These are phyloP conservation scores for Lepidurus couesii DNA, from an alignment of 1,140 invertebrate genomes.

Conservation along the genomic window DNA sequence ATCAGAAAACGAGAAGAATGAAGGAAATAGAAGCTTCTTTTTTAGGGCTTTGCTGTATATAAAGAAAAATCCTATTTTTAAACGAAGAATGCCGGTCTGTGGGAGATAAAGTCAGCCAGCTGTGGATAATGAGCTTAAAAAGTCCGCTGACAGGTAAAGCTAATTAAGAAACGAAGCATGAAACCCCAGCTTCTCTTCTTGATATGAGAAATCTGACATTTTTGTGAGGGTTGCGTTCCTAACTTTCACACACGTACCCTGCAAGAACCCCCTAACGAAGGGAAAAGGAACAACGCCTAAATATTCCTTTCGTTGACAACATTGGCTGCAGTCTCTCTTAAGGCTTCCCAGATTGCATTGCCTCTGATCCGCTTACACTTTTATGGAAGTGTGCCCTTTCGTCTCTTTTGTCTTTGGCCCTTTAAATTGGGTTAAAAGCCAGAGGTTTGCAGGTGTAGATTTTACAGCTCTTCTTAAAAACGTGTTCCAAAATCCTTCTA, in stretches of 20 bases:
- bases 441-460: not conserved
- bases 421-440: not conserved
- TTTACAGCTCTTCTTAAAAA: not conserved
- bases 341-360: slow-evolving; percentile 18
- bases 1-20: not conserved
- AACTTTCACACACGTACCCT: not conserved
- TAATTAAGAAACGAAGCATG: slow-evolving; percentile 19
- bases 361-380: slow-evolving; percentile 2
- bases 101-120: slow-evolving; percentile 13
- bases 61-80: slow-evolving; percentile 1
- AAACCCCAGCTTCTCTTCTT: slow-evolving; percentile 3
- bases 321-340: slow-evolving; percentile 3
- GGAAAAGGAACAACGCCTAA: not conserved
- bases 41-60: not conserved
- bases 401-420: not conserved
- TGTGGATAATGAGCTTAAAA: slow-evolving; percentile 19
- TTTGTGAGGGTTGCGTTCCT: not conserved
- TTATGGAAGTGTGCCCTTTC: not conserved
- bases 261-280: not conserved
- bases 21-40: not conserved
- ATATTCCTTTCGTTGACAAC: not conserved
- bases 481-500: no score
- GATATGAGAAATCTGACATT: slow-evolving; percentile 1
- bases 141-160: slow-evolving; percentile 11
- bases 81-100: not conserved